phyloP scores from a whole-genome alignment of 2,888 invertebrate species.

The Dryobota labecula region DNA sequence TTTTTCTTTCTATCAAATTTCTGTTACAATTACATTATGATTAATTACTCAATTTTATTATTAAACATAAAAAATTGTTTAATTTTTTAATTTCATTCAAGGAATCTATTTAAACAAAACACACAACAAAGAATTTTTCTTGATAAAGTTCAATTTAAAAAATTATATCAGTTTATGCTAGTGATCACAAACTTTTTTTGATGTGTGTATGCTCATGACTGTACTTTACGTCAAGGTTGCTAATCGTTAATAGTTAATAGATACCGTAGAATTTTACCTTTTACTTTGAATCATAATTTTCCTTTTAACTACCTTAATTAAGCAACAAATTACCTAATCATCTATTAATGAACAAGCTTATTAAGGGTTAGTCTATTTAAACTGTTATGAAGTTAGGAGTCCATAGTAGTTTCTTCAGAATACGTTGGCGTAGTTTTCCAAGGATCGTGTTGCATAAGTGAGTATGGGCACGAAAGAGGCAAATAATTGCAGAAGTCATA shows the following conservation, averaged over 20 bases:
- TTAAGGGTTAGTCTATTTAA: conserved; percentile 27
- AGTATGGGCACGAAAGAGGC: not conserved
- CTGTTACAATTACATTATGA: too few species aligned
- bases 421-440: conserved; percentile 20
- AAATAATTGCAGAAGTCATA: conserved; percentile 11
- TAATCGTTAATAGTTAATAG: not conserved
- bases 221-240: not conserved
- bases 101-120: too few species aligned
- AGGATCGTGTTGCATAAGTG: conserved; percentile 44
- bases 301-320: conserved; percentile 23
- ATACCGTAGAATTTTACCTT: conserved; percentile 15
- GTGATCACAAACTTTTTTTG: too few species aligned
- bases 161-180: too few species aligned
- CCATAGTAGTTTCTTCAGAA: conserved; percentile 19
- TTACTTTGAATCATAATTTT: conserved; percentile 7
- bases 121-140: too few species aligned
- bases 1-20: too few species aligned
- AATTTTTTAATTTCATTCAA: too few species aligned
- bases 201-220: too few species aligned
- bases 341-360: conserved; percentile 27
- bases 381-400: conserved; percentile 34
- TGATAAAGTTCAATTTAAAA: too few species aligned
- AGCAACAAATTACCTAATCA: conserved; percentile 28
- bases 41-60: too few species aligned
- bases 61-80: too few species aligned